Conservation (phyloP, 2,888 invertebrate species). For the Allacma fusca region DNA sequence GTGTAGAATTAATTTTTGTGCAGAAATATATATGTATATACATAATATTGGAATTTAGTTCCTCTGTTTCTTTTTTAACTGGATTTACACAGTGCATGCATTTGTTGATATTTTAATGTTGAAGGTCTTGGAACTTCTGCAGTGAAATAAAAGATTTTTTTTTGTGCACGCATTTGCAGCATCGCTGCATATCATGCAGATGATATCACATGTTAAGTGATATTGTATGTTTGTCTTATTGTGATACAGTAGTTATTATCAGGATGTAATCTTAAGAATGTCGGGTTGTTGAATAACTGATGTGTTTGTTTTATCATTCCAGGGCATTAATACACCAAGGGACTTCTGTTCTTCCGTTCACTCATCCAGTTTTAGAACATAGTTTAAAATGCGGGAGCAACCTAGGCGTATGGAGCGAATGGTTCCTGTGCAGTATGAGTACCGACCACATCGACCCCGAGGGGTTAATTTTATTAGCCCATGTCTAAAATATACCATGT, state of each 20-base stretch:
- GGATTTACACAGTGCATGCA: not conserved
- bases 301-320: not conserved
- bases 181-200: not conserved
- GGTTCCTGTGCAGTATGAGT: conserved; percentile 50
- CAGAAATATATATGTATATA: not conserved
- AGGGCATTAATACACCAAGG: not conserved
- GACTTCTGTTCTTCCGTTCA: not conserved
- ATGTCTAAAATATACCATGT: conserved; percentile 89
- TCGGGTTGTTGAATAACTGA: not conserved
- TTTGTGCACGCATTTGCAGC: not conserved
- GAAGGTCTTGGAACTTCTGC: not conserved
- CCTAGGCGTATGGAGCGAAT: conserved; percentile 57
- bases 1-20: not conserved
- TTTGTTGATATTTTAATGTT: not conserved
- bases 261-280: too few species aligned
- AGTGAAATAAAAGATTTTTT: not conserved
- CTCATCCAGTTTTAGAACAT: not conserved
- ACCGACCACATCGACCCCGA: conserved; percentile 50
- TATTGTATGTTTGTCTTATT: not conserved
- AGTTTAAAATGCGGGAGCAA: conserved; percentile 42
- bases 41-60: not conserved
- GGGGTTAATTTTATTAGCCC: conserved; percentile 79
- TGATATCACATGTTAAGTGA: not conserved
- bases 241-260: not conserved
- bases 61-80: not conserved